Base-by-base conservation (phyloP, 2,797 vertebrate species). In the Setipinna tenuifilis region DNA sequence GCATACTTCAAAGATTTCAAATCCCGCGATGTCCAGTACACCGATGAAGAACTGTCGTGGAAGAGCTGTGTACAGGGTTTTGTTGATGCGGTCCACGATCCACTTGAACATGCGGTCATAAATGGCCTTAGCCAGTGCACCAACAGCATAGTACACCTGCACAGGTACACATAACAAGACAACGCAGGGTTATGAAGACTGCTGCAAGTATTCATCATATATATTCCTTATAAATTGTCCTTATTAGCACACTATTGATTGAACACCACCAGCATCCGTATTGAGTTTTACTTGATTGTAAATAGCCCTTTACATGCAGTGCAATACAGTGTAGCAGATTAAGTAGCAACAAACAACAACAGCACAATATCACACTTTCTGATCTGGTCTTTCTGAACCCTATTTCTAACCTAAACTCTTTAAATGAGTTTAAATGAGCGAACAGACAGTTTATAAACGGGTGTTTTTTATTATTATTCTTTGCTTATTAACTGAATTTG, bases 81-180 rank as follows among this genome's bases (percentile, higher is more conserved):
- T 94, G 94, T 98, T 98, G 94, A 98, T 98, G 0, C 96, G 95
- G n/a, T 93, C 85, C 85, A 99, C 98, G 90, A 99, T 84, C 98
- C 98, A 99, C 88, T 97, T 97, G 87, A 99, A 99, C 95, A 99
- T 97, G 0, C 97, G 96, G 84, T 99, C 97, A 0, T 99, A 99
- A 0, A 96, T 97, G 82, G 98, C 96, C 93, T 98, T 99, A 61
- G 97, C 97, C 89, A 99, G 91, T 11, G 98, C 98, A 1, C 97
- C 98, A 28, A 97, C 97, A 0, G 97, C 95, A 0, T 95, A 98
- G 71, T 95, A 91, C 84, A 99, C 98, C 98, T 99, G 83, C 10
- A 83, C 81, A 83, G 50, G 83, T 50, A 88, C 11, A 87, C 2
- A 44, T 83, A 57, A 35, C 12, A 75, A 35, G 12, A 44, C 31